A percentile compares a stretch with the other conserved stretches of the same genome.
Conservation (phyloP, 2,888 invertebrate genomes). For the Xylophagus ater region DNA sequence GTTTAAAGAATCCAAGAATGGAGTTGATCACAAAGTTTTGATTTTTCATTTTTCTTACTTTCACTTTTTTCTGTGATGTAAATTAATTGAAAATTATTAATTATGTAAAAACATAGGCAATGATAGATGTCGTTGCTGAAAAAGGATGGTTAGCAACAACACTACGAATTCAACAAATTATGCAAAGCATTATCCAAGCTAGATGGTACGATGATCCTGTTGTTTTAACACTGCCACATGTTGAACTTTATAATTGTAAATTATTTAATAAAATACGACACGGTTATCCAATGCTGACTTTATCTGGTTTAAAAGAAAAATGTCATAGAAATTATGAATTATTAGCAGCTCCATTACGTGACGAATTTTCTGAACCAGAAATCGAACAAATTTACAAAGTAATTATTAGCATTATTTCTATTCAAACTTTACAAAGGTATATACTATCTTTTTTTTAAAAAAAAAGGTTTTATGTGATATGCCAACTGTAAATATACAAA, state of each 20-base stretch:
- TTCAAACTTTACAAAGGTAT: conserved; percentile 2
- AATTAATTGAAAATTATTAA: conserved; percentile 1
- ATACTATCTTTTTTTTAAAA: conserved; percentile 1
- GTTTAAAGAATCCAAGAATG: no score
- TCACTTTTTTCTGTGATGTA: conserved; percentile 1
- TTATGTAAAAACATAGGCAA: conserved; percentile 53
- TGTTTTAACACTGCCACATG: conserved; percentile 64
- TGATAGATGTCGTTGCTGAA: conserved; percentile 89
- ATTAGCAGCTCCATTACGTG: conserved; percentile 49
- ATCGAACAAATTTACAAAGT: conserved; percentile 58
- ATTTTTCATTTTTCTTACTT: background rate
- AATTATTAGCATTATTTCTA: conserved; percentile 17
- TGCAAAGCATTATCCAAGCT: conserved; percentile 89
- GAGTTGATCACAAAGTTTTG: background rate
- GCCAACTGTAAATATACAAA: conserved; percentile 50
- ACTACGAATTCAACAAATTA: conserved; percentile 60
- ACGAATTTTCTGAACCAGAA: conserved; percentile 54
- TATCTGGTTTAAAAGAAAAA: conserved; percentile 32
- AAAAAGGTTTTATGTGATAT: conserved; percentile 48
- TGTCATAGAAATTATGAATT: conserved; percentile 46
- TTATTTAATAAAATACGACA: conserved; percentile 45
- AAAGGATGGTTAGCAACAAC: conserved; percentile 80
- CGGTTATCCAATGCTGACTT: conserved; percentile 26
- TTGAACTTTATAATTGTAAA: conserved; percentile 53
- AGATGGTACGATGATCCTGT: conserved; percentile 71